Evolutionary conservation across 2,113 vertebrate species (phyloP).

Genomic region (Irena cyanogastra): DNA sequence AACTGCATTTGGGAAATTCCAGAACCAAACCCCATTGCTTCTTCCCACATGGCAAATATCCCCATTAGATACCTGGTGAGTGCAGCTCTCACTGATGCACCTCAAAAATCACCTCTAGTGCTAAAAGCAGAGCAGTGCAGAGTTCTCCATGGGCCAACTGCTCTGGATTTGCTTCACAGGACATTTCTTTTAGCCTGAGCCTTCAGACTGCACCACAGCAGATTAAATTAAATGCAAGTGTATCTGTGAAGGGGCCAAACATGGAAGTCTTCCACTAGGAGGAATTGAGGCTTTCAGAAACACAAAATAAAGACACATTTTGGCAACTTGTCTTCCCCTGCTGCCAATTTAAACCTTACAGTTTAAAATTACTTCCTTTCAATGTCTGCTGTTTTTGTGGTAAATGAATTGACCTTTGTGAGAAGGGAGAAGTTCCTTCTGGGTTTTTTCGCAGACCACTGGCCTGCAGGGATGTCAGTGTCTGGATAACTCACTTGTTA

Average conservation of each 20-base stretch:
- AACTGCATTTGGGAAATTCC: neutral
- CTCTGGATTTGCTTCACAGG: neutral
- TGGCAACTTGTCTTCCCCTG: neutral
- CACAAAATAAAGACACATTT: slow-evolving; percentile 6
- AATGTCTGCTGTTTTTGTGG: slow-evolving; percentile 2
- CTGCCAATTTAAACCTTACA: neutral
- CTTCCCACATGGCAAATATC: neutral
- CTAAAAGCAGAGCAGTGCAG: neutral
- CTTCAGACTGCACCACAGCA: neutral
- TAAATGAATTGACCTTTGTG: neutral
- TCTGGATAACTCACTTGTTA: neutral
- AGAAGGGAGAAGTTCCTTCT: neutral
- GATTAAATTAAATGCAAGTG: neutral
- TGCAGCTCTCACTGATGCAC: neutral
- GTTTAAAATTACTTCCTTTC: neutral
- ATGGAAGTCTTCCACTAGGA: neutral
- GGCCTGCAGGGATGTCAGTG: neutral
- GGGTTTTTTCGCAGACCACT: neutral
- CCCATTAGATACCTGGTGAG: neutral
- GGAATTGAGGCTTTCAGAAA: neutral
- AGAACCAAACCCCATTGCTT: neutral
- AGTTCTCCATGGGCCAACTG: neutral
- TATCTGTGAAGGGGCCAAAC: neutral
- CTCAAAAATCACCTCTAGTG: neutral
- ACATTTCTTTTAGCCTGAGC: neutral